Conservation (phyloP, 2,888 invertebrate genomes). For the Rhimphoctona megacephalus region DNA sequence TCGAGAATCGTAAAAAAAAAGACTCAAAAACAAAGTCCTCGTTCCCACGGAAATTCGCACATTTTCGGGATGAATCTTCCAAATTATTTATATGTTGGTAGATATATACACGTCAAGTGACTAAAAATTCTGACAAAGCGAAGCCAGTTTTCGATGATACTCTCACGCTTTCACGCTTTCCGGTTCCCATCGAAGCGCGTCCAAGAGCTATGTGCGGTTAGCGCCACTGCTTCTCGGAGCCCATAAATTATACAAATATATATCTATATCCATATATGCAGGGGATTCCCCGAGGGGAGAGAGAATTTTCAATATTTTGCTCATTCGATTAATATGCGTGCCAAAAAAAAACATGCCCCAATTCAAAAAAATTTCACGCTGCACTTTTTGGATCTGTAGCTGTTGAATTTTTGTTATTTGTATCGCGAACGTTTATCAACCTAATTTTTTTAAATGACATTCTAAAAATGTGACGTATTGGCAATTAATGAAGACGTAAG, state of each 20-base stretch:
- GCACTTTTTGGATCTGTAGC: background rate
- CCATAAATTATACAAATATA: background rate
- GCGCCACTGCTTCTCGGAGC: constrained; percentile 71
- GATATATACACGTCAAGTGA: constrained; percentile 10
- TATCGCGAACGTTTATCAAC: background rate
- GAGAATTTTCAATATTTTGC: constrained; percentile 4
- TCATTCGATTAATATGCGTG: background rate
- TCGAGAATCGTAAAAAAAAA: constrained; percentile 3
- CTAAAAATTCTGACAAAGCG: constrained; percentile 40
- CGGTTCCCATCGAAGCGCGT: constrained; percentile 56
- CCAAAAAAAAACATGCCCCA: background rate
- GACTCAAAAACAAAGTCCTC: background rate
- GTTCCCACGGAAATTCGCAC: constrained; percentile 50
- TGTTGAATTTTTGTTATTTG: background rate
- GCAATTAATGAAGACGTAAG: background rate
- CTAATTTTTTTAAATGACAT: background rate
- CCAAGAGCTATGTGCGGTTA: constrained; percentile 75
- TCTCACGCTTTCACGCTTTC: constrained; percentile 65
- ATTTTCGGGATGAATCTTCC: constrained; percentile 21
- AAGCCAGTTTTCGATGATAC: constrained; percentile 57
- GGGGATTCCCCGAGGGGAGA: background rate
- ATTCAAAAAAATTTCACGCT: background rate
- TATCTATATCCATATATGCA: background rate
- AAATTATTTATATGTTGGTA: constrained; percentile 2
- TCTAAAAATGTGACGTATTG: background rate